These are phyloP conservation scores for Oscheius sp. DNA, from an alignment of 2,888 invertebrate genomes.

Conservation along the genomic window DNA sequence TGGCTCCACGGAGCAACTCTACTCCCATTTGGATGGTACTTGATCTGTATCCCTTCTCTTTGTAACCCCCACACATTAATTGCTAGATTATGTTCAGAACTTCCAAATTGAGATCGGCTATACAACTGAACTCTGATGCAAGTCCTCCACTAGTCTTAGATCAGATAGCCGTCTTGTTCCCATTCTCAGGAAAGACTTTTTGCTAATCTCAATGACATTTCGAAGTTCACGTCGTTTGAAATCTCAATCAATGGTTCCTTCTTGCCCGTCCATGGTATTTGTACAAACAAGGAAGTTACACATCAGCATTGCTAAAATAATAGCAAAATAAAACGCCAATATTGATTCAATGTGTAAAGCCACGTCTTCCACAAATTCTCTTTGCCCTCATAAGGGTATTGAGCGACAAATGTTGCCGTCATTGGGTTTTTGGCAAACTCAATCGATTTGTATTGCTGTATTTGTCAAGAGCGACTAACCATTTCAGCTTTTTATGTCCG, in stretches of 20 bases:
- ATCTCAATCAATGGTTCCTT: neutral
- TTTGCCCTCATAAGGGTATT: neutral
- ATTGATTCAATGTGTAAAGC: no score
- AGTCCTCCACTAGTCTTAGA: no score
- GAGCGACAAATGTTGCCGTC: neutral
- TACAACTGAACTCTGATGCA: no score
- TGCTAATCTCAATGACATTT: no score
- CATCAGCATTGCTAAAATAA: constrained; percentile 9
- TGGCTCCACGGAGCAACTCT: neutral
- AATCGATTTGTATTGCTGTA: constrained; percentile 18
- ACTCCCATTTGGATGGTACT: neutral
- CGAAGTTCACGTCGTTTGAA: no score
- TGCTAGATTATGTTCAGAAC: no score
- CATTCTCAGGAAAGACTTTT: no score
- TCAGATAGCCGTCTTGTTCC: no score
- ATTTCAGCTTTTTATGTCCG: neutral
- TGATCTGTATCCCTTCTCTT: neutral
- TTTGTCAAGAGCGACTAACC: constrained; percentile 24
- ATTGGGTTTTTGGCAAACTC: constrained; percentile 22
- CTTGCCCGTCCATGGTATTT: neutral
- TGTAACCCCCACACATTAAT: no score
- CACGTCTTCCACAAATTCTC: neutral
- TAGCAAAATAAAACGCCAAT: neutral
- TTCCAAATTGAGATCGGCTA: no score
- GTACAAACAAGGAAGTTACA: constrained; percentile 12